Conservation (phyloP, 2,113 vertebrate species). For the Mionectes macconnelli region DNA sequence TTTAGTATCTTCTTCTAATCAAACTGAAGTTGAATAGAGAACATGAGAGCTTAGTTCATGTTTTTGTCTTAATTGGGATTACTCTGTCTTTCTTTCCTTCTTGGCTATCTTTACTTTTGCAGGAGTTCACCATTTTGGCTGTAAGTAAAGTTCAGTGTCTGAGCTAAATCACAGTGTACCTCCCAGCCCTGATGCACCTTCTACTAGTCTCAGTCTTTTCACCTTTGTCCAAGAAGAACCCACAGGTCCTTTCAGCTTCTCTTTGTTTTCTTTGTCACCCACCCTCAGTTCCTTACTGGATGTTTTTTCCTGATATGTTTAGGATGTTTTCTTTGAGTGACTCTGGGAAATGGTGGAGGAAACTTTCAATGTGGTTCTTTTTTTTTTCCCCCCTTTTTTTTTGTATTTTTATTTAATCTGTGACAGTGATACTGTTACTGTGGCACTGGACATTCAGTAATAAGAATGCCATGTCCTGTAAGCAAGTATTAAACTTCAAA, state of each 20-base stretch:
- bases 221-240: conserved; percentile 69
- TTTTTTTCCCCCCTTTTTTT: not conserved
- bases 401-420: conserved; percentile 51
- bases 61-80: conserved; percentile 67
- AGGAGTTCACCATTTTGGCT: conserved; percentile 93
- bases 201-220: conserved; percentile 70
- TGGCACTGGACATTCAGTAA: conserved; percentile 70
- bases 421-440: conserved; percentile 69
- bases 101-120: conserved; percentile 87
- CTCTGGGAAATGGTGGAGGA: conserved; percentile 65
- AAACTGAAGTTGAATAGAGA: not conserved
- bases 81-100: conserved; percentile 84
- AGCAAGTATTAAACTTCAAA: conserved; percentile 63
- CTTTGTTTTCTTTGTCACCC: conserved; percentile 70
- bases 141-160: conserved; percentile 88
- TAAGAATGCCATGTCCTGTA: conserved; percentile 74
- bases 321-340: conserved; percentile 58
- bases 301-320: conserved; percentile 58
- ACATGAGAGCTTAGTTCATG: not conserved
- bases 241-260: conserved; percentile 65
- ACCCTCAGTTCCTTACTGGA: conserved; percentile 66
- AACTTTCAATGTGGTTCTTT: conserved; percentile 33
- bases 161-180: conserved; percentile 66
- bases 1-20: not conserved
- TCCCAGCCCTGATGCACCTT: conserved; percentile 70